Conservation (phyloP, 2,797 vertebrate genomes). For the Poecilia gillii region DNA sequence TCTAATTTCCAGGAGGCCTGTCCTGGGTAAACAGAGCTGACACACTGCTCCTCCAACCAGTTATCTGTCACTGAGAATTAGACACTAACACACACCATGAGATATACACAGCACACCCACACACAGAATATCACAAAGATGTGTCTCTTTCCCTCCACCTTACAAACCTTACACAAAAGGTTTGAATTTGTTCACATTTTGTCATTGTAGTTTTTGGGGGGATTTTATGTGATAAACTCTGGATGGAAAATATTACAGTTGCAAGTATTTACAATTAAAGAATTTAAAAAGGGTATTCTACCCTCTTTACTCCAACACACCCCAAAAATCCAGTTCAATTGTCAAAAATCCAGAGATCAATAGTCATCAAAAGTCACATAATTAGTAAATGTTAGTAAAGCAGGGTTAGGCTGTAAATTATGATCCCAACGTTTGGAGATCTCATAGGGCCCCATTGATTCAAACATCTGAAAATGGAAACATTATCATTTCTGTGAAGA, state of each 20-base stretch:
- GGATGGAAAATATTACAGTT: background rate
- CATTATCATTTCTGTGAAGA: background rate
- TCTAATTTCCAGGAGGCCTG: constrained; percentile 78
- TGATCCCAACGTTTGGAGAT: background rate
- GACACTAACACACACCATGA: constrained; percentile 62
- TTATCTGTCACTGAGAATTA: constrained; percentile 76
- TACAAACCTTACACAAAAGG: too few species aligned
- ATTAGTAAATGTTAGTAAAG: background rate
- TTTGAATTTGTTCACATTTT: background rate
- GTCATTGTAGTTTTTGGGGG: background rate
- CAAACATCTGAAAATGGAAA: background rate
- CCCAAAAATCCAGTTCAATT: background rate
- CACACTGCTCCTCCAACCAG: constrained; percentile 69
- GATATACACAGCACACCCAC: constrained; percentile 33
- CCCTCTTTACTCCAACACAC: background rate
- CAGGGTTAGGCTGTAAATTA: background rate
- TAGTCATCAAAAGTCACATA: background rate
- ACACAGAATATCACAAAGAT: constrained; percentile 10
- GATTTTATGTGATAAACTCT: background rate
- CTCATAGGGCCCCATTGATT: background rate
- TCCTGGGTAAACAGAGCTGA: constrained; percentile 79
- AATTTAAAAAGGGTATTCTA: background rate
- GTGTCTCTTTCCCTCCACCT: background rate
- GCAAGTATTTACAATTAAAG: background rate
- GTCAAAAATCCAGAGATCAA: background rate